Conservation (phyloP, 2,797 vertebrate species). For the Lacerta bilineata region DNA sequence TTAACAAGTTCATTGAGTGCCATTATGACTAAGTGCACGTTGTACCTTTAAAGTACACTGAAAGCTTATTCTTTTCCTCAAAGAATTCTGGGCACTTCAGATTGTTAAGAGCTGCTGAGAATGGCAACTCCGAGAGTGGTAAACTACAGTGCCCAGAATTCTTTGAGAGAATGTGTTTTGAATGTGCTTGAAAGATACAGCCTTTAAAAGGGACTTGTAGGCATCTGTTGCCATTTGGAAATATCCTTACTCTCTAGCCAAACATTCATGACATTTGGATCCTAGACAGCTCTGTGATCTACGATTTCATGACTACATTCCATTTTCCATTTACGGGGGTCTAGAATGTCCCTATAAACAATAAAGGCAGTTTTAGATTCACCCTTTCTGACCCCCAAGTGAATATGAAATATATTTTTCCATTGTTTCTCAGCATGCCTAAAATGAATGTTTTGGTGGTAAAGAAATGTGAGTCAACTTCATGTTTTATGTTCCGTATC, state of each 20-base stretch:
- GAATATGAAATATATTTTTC: conserved; percentile 42
- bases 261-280: background rate
- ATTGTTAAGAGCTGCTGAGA: no score
- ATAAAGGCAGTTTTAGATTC: background rate
- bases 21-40: background rate
- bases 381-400: conserved; percentile 1
- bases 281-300: background rate
- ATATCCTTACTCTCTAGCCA: background rate
- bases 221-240: background rate
- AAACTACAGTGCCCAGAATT: no score
- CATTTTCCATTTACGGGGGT: background rate
- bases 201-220: no score
- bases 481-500: conserved; percentile 55
- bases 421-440: conserved; percentile 22
- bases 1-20: background rate
- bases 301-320: background rate
- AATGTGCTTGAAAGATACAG: no score
- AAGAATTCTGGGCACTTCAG: no score
- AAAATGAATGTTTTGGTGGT: conserved; percentile 31
- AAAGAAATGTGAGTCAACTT: conserved; percentile 54
- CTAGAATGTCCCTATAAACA: conserved; percentile 16
- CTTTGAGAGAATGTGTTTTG: no score
- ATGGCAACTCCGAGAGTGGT: no score
- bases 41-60: no score
- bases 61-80: no score